Conservation (phyloP, 37 sponge, comb jelly and placozoan species). For the Dysidea cf. avara region DNA sequence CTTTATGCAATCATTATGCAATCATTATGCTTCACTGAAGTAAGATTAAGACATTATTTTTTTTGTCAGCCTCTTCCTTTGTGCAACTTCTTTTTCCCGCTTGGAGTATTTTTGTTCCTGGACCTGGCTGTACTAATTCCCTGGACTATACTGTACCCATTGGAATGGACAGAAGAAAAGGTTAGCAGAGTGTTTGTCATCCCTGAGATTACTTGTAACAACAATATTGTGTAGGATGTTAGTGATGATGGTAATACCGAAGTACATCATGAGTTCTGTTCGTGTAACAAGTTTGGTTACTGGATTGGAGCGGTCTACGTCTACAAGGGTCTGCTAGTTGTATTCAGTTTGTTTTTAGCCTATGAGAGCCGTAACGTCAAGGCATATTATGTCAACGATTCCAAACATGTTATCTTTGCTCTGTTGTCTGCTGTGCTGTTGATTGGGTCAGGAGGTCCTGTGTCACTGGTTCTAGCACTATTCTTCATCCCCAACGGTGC, state of each 20-base stretch:
- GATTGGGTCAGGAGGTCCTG: slow-evolving; percentile 56
- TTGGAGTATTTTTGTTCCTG: no score
- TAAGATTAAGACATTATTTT: no score
- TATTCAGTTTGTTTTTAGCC: slow-evolving; percentile 81
- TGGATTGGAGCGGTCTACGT: slow-evolving; percentile 70
- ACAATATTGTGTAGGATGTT: no score
- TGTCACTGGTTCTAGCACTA: slow-evolving; percentile 52
- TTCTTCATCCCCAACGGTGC: slow-evolving; percentile 46
- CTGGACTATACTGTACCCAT: neutral
- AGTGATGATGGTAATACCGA: neutral
- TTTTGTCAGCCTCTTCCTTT: no score
- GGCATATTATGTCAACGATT: slow-evolving; percentile 69
- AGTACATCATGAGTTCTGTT: neutral
- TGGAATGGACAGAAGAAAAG: no score
- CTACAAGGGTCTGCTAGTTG: slow-evolving; percentile 63
- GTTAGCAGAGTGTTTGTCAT: no score
- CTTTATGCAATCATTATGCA: no score
- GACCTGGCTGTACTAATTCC: no score
- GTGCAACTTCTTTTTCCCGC: no score
- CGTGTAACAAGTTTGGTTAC: slow-evolving; percentile 6
- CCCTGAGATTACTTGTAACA: no score
- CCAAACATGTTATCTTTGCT: slow-evolving; percentile 60
- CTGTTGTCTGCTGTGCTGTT: slow-evolving; percentile 66
- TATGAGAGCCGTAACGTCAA: slow-evolving; percentile 86
- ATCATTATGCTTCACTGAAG: no score